Evolutionary conservation across 2,797 vertebrate genomes (phyloP).

Genomic region (Gobio occitaniae): DNA sequence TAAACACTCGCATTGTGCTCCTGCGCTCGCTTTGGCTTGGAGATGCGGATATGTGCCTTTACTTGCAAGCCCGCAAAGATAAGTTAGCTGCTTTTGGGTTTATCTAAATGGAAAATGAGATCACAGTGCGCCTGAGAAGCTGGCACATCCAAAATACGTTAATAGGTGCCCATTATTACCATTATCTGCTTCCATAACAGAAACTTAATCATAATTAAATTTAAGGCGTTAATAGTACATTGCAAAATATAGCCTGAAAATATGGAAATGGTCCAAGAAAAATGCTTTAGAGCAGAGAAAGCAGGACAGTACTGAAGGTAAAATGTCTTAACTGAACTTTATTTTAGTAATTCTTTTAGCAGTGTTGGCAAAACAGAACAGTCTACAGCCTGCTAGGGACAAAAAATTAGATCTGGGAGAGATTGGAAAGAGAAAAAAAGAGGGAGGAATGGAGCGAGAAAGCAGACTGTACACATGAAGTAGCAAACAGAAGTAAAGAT

Average conservation of each 20-base stretch:
- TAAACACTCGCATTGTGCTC: conserved; percentile 17
- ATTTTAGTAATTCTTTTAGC: conserved; percentile 16
- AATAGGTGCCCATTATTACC: conserved; percentile 24
- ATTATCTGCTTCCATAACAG: conserved; percentile 11
- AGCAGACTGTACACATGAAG: not conserved
- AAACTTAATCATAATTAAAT: conserved; percentile 9
- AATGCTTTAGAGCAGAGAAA: not conserved
- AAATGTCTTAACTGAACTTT: conserved; percentile 39
- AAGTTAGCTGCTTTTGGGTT: conserved; percentile 19
- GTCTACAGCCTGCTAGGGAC: conserved; percentile 12
- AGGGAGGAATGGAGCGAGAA: not conserved
- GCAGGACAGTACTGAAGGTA: not conserved
- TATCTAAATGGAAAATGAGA: conserved; percentile 42
- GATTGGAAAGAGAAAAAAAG: not conserved
- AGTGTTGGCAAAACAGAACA: conserved; percentile 30
- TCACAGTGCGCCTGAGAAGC: not conserved
- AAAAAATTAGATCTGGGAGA: not conserved
- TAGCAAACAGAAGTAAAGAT: conserved; percentile 44
- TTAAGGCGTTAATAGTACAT: not conserved
- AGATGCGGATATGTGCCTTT: conserved; percentile 18
- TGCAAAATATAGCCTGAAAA: not conserved
- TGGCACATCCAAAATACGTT: not conserved
- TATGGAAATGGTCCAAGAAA: not conserved
- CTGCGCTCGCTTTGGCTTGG: conserved; percentile 3
- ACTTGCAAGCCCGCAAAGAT: not conserved